A percentile compares a stretch with the other conserved stretches of the same genome.
Conservation (phyloP, 2,113 vertebrate species). For the Mormoops blainvillei region DNA sequence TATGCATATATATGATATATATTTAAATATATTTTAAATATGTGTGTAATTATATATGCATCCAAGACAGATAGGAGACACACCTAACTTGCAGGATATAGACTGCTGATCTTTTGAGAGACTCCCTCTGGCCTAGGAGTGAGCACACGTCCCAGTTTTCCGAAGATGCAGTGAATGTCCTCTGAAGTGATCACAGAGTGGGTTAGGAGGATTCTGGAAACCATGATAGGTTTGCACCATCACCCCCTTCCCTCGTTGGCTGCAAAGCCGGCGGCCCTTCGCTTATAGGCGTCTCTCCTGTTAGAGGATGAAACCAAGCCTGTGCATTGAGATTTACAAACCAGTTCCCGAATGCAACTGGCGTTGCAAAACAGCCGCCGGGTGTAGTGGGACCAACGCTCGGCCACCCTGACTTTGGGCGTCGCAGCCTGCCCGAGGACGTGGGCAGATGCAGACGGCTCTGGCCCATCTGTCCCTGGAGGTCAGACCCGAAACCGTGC, state of each 20-base stretch:
- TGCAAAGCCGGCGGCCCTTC: background rate
- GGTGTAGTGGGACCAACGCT: background rate
- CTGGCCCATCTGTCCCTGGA: constrained; percentile 10
- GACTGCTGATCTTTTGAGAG: background rate
- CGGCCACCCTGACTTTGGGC: background rate
- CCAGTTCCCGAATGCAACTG: background rate
- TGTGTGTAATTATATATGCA: constrained; percentile 49
- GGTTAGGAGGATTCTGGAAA: constrained; percentile 42
- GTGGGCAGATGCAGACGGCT: background rate
- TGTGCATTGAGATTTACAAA: constrained; percentile 16
- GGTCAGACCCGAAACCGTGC: background rate
- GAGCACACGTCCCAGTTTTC: background rate
- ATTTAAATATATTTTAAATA: constrained; percentile 7
- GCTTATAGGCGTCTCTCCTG: background rate
- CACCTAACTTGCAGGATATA: constrained; percentile 2
- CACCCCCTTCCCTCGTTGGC: background rate
- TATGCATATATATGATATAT: constrained; percentile 23
- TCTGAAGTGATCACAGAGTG: background rate
- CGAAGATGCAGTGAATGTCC: background rate
- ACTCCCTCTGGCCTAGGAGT: constrained; percentile 41
- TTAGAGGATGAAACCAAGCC: background rate
- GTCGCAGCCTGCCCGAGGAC: background rate
- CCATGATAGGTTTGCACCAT: background rate
- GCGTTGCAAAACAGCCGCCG: background rate
- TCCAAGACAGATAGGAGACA: constrained; percentile 33